Evolutionary conservation across 2,888 invertebrate genomes (phyloP).

Genomic region (Rhaphigaster nebulosa): DNA sequence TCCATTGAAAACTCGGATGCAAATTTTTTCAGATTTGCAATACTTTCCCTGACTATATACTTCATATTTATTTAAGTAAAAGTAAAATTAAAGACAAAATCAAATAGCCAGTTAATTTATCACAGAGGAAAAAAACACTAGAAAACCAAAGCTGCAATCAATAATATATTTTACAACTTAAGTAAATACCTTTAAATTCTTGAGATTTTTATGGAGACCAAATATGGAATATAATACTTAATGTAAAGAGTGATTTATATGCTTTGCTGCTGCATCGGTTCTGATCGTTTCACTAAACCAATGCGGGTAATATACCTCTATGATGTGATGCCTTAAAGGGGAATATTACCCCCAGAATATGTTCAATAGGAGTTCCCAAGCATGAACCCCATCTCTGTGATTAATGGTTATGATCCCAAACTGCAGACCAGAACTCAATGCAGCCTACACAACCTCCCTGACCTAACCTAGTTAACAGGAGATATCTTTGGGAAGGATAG

Average conservation of each 20-base stretch:
- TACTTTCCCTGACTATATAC: no score
- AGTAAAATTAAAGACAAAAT: no score
- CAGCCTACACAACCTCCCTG: slow-evolving; percentile 23
- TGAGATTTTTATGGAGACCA: no score
- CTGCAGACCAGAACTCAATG: not conserved
- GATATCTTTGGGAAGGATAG: slow-evolving; percentile 13
- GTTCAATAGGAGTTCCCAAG: not conserved
- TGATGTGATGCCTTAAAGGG: not conserved
- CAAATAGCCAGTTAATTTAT: no score
- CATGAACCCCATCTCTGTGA: not conserved
- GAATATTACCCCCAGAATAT: not conserved
- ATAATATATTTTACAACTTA: not conserved
- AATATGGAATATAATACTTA: not conserved
- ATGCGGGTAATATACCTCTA: slow-evolving; percentile 28
- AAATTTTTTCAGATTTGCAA: no score
- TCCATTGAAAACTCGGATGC: no score
- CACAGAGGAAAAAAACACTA: no score
- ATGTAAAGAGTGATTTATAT: not conserved
- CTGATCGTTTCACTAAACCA: not conserved
- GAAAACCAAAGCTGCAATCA: no score
- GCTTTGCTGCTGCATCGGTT: not conserved
- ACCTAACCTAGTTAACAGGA: slow-evolving; percentile 8
- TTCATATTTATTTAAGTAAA: no score
- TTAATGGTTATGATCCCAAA: not conserved
- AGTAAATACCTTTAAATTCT: not conserved